Base-by-base conservation (phyloP, 2,888 invertebrate genomes). In the Heliothis peltigera region DNA sequence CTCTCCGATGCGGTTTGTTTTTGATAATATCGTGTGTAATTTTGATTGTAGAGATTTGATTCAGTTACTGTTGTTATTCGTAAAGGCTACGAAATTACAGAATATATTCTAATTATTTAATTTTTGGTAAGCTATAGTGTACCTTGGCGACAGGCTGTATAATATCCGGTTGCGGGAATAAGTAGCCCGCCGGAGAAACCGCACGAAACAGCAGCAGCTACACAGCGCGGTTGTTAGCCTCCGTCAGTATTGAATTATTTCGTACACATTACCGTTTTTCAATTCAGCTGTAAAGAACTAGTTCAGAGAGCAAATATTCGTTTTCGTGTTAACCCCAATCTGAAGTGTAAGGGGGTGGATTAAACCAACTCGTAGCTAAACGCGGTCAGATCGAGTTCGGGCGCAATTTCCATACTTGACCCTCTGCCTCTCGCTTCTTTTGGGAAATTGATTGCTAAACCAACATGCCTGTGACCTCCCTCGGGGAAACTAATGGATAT, bases 1-100 rank as follows among this genome's bases (percentile, higher is more conserved):
- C 70, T 61, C 58, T 71, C 47, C 74, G 62, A 70, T 61, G 75
- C 54, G 73, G 77, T 77, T 65, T 46, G 4, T 42, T 35, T 71
- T 60, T 71, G 58, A 44, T 70, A 46, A 39, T 32, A 69, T 42
- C 46, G 25, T 35, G 55, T 25, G 32, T 47, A 39, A 63, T 72
- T 65, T 54, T 42, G 59, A 71, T 71, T 44, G 65, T 52, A 15
- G 25, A 25, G 52, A 42, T 47, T 6, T 15, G 8, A 22, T 42
- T 44, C 35, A n/a, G 17, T 35, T 17, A 0, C 10, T 1, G 5
- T 21, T 60, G 35, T 32, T 32, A 32, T 10, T n/a, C n/a, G n/a
- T n/a, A n/a, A n/a, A n/a, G n/a, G n/a, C n/a, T n/a, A n/a, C n/a
- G n/a, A n/a, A n/a, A n/a, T n/a, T n/a, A n/a, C n/a, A n/a, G n/a